Percentiles rank a stretch among this genome's conserved stretches.
Conservation (phyloP, 2,113 vertebrate species). For the Laticauda laticaudata region DNA sequence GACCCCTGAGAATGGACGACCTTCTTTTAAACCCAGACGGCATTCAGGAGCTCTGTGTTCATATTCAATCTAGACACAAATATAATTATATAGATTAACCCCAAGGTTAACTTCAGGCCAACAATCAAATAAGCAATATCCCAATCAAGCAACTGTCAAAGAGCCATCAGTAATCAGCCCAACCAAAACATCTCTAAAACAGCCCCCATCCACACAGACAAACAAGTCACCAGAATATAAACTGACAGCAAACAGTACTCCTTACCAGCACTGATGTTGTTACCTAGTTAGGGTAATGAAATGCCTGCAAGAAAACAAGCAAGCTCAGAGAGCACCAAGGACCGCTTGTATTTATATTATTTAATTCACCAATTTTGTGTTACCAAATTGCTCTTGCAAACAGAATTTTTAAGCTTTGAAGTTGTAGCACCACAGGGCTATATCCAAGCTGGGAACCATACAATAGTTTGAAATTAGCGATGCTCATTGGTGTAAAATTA, state of each 20-base stretch:
- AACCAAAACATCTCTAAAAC: too few species aligned
- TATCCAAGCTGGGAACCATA: background rate
- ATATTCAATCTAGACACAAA: conserved; percentile 82
- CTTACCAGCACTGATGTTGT: too few species aligned
- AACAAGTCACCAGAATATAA: too few species aligned
- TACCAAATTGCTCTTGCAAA: background rate
- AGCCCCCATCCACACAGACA: too few species aligned
- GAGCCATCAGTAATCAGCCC: too few species aligned
- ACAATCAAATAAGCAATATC: too few species aligned
- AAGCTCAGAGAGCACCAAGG: too few species aligned
- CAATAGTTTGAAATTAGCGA: background rate
- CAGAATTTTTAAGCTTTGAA: background rate
- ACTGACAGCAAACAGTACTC: too few species aligned
- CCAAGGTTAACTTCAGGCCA: too few species aligned
- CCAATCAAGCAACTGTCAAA: too few species aligned
- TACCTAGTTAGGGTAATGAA: too few species aligned
- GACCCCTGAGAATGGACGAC: conserved; percentile 95
- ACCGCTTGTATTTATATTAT: background rate
- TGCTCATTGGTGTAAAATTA: background rate
- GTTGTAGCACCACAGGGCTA: background rate
- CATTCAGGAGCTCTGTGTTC: conserved; percentile 91
- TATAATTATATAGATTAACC: background rate
- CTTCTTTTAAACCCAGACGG: conserved; percentile 87
- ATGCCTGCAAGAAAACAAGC: too few species aligned
- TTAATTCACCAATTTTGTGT: background rate